Evolutionary conservation across 2,888 invertebrate species (phyloP).

Genomic region (Panopea generosa): DNA sequence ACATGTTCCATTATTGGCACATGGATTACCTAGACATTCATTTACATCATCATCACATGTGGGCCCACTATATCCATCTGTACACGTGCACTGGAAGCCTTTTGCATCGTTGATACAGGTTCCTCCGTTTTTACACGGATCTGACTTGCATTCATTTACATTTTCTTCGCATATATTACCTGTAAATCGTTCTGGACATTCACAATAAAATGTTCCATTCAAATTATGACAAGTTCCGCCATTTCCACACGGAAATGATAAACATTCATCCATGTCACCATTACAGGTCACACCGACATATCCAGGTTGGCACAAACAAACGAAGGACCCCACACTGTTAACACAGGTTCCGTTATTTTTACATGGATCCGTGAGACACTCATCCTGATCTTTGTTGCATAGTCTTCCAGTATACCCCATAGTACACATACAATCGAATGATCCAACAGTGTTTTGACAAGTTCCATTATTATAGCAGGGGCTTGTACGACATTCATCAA

Average conservation of each 20-base stretch:
- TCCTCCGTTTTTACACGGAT: slow-evolving; percentile 43
- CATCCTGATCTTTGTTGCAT: slow-evolving; percentile 62
- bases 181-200: background rate
- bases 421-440: slow-evolving; percentile 63
- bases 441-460: slow-evolving; percentile 55
- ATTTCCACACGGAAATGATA: slow-evolving; percentile 7
- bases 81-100: slow-evolving; percentile 46
- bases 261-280: slow-evolving; percentile 56
- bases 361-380: slow-evolving; percentile 61
- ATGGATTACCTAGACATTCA: slow-evolving; percentile 27
- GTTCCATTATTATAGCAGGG: slow-evolving; percentile 65
- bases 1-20: slow-evolving; percentile 26
- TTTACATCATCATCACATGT: slow-evolving; percentile 48
- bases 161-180: slow-evolving; percentile 51
- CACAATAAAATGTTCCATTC: slow-evolving; percentile 20
- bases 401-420: slow-evolving; percentile 49
- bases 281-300: slow-evolving; percentile 63
- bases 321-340: slow-evolving; percentile 55
- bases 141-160: slow-evolving; percentile 48
- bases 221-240: slow-evolving; percentile 27
- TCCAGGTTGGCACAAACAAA: slow-evolving; percentile 59
- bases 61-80: slow-evolving; percentile 37
- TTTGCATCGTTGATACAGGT: slow-evolving; percentile 52
- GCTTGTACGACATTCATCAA: slow-evolving; percentile 54
- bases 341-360: slow-evolving; percentile 62